Evolutionary conservation across 2,113 vertebrate genomes (phyloP), one percentile per base, ranked within the genome.

Genomic region (Sciurus niger): DNA sequence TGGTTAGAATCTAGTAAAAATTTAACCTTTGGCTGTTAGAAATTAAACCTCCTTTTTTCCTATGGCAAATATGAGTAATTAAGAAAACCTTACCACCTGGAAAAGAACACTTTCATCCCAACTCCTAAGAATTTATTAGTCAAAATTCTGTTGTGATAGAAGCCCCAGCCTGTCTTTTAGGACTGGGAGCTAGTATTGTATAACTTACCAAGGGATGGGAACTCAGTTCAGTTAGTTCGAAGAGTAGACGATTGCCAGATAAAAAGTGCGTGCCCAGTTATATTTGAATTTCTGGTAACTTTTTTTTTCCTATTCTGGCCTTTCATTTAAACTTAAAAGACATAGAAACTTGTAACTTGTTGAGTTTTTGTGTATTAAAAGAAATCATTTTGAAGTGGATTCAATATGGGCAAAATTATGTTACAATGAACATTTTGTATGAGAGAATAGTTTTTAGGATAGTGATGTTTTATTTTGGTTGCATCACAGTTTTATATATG

Each of bases 321-420:
- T 51, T 53, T 12, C 34, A 16, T 46, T 89, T 92, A 86, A 86
- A 93, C 48, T 95, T 96, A 79, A 74, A 60, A 28, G 63, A 68
- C 25, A 89, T 60, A 88, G 22, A 78, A 9, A n/a, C 22, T 84
- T 96, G 20, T 78, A 85, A 68, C 72, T 95, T 96, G 14, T 30
- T 82, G 40, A 78, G 46, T 82, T 89, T 97, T 85, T 93, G 77
- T 93, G 25, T 77, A 48, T 85, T 92, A 93, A 84, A 94, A 89
- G 10, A 93, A 32, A 43, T 85, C 9, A 60, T 94, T 67, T 74
- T 58, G 74, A 84, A 91, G 30, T 73, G 65, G 40, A 60, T 94
- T 93, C 88, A 51, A 43, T 87, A 40, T 63, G 46, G 46, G 17
- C 43, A 93, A 73, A 94, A 67, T 88, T 67, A 78, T 70, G 11